phyloP scores from a whole-genome alignment of 2,797 vertebrate genomes.

The Microctenopoma lineatum region DNA sequence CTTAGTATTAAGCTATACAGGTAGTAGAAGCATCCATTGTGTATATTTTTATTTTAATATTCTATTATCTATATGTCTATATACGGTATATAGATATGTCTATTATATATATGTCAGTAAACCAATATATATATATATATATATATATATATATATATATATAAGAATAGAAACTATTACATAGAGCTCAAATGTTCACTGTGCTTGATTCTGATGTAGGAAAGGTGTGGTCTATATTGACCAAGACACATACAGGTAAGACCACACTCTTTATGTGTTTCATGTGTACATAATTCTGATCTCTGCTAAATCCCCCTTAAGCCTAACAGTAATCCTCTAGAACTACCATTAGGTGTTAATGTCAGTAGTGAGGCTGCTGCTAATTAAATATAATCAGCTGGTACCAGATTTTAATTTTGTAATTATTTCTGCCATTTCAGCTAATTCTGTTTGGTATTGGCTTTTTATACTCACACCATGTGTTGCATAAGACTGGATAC shows the following conservation, averaged over 20 bases:
- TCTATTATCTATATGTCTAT: neutral
- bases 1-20: conserved; percentile 24
- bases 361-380: neutral
- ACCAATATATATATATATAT: no score
- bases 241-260: conserved; percentile 88
- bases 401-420: neutral
- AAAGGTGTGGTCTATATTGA: conserved; percentile 86
- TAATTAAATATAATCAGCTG: neutral
- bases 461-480: neutral
- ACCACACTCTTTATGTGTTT: neutral
- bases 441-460: neutral
- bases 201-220: conserved; percentile 70
- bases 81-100: no score
- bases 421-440: neutral
- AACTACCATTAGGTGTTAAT: neutral
- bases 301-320: neutral
- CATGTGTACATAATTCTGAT: neutral
- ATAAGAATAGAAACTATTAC: conserved; percentile 10
- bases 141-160: no score
- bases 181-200: conserved; percentile 5
- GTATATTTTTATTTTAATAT: conserved; percentile 2
- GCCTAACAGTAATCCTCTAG: neutral
- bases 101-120: no score
- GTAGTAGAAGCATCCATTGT: conserved; percentile 9
- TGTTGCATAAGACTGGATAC: neutral